phyloP scores from a whole-genome alignment of 2,113 vertebrate species.

The Sylvilagus bachmani region DNA sequence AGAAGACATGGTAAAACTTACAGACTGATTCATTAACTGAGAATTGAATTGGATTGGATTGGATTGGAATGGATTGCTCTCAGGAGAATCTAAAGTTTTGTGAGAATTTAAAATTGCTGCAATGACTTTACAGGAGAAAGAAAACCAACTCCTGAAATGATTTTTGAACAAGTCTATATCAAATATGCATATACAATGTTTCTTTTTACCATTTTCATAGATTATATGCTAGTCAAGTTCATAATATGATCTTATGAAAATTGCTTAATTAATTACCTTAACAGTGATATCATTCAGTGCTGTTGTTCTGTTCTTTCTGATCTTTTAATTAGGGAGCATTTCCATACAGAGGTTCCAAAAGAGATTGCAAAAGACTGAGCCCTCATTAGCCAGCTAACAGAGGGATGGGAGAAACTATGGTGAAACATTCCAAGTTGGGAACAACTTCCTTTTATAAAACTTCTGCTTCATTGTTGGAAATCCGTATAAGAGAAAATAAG shows the following conservation, averaged over 20 bases:
- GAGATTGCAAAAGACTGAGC: not conserved
- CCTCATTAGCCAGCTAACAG: not conserved
- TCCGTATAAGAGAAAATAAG: not conserved
- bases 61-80: not conserved
- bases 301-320: not conserved
- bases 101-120: not conserved
- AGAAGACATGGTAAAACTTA: not conserved
- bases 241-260: not conserved
- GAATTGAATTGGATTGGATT: not conserved
- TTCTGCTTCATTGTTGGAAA: conserved; percentile 5
- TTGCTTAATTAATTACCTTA: not conserved
- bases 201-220: not conserved
- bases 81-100: not conserved
- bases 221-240: not conserved
- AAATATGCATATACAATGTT: not conserved
- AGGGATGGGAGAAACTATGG: not conserved
- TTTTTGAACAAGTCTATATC: not conserved
- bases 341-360: not conserved
- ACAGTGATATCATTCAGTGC: not conserved
- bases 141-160: not conserved
- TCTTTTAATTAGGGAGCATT: not conserved
- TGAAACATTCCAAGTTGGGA: conserved; percentile 47
- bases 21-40: not conserved
- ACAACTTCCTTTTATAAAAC: conserved; percentile 30
- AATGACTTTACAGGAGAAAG: not conserved